Base-by-base conservation (phyloP, 2,888 invertebrate genomes). In the Azorinus chamasolen region DNA sequence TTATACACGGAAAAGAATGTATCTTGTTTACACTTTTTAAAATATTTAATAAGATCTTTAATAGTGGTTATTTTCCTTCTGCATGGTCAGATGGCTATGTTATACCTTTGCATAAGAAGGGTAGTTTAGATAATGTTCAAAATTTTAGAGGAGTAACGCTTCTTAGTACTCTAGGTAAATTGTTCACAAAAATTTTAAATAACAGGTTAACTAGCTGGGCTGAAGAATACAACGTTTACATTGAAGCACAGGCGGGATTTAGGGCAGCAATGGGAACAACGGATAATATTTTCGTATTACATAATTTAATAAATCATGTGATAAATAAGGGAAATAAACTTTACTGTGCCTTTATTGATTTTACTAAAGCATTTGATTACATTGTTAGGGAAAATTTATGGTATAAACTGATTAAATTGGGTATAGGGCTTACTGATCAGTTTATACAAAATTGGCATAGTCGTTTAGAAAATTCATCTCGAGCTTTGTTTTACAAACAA, bases 101-200 rank as follows among this genome's bases (percentile, higher is more conserved):
- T 39, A 39, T 64, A 27, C 64, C 54, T 22, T 22, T 53, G n/a
- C 45, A 69, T 54, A 65, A 70, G 37, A 62, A 63, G 12, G 70
- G 70, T 24, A 25, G 20, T 25, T 24, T 50, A 27, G 43, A 73
- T 22, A 51, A 73, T 55, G 55, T 61, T 5, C 59, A 61, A 41
- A 73, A 73, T 43, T 65, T 59, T 46, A 51, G 59, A 18, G 64
- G 58, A 0, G 58, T 71, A n/a, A 59, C 65, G 1, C 57, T 66
- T 41, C 16, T 61, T 0, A 73, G 73, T 39, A 45, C 51, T 41
- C n/a, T 61, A 16, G 54, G 58, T 5, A 66, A 66, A 50, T 37
- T 66, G 16, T 74, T 75, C 39, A 68, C 75, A 0, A 58, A 72
- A 22, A 59, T 65, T 32, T 72, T 54, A 53, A 53, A n/a, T n/a